Conservation (phyloP, 2,888 invertebrate genomes). For the Rhamnusium bicolor region DNA sequence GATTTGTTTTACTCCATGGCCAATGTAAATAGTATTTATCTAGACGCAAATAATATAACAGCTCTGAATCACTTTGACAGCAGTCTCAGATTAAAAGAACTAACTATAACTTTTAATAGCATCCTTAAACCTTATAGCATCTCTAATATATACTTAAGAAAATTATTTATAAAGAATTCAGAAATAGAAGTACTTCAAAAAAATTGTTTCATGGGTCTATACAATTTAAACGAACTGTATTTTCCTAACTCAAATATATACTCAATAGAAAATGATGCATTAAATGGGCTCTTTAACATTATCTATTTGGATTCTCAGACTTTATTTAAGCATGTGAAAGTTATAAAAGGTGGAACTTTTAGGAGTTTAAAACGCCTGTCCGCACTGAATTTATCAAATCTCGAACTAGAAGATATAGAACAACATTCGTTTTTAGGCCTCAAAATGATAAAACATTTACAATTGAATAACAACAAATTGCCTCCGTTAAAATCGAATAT, state of each 20-base stretch:
- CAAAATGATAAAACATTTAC: slow-evolving; percentile 6
- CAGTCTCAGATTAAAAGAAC: slow-evolving; percentile 4
- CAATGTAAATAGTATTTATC: background rate
- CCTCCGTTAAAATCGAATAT: background rate
- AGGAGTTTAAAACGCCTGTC: background rate
- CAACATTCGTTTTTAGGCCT: slow-evolving; percentile 23
- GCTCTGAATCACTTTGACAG: slow-evolving; percentile 22
- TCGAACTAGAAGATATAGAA: slow-evolving; percentile 11
- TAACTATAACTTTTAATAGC: slow-evolving; percentile 18
- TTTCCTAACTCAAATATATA: slow-evolving; percentile 13
- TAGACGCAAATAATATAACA: slow-evolving; percentile 31
- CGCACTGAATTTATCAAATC: slow-evolving; percentile 11
- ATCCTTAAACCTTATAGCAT: slow-evolving; percentile 1
- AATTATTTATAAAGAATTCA: slow-evolving; percentile 19
- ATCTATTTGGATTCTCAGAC: slow-evolving; percentile 22
- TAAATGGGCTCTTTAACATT: slow-evolving; percentile 29
- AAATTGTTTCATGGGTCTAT: slow-evolving; percentile 27
- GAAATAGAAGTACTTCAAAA: slow-evolving; percentile 15
- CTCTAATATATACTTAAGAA: slow-evolving; percentile 14
- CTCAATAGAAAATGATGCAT: background rate
- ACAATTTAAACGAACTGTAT: slow-evolving; percentile 16
- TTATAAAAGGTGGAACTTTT: slow-evolving; percentile 11
- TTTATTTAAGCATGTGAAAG: slow-evolving; percentile 27
- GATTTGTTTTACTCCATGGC: slow-evolving; percentile 1
- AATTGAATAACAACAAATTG: slow-evolving; percentile 18